These are phyloP conservation scores for Lithophane leautieri DNA, from an alignment of 2,888 invertebrate genomes.

Conservation along the genomic window DNA sequence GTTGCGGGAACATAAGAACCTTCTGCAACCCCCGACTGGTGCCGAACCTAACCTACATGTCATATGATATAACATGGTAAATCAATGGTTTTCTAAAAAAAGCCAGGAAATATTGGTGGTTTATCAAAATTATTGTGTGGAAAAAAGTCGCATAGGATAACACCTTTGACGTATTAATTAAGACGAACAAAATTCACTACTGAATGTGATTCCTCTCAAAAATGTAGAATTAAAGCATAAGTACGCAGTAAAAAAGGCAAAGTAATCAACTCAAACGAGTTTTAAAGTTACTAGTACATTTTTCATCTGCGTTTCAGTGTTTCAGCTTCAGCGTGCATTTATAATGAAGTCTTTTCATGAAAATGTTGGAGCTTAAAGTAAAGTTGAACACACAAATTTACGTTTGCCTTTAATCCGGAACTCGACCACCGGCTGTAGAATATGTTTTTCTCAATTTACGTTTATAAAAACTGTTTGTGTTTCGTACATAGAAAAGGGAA, in stretches of 20 bases:
- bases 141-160: not conserved
- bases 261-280: conserved; percentile 33
- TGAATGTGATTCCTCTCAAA: not conserved
- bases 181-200: not conserved
- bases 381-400: conserved; percentile 31
- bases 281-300: conserved; percentile 33
- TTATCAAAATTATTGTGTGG: not conserved
- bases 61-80: too few species aligned
- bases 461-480: not conserved
- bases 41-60: too few species aligned
- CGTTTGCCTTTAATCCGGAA: too few species aligned
- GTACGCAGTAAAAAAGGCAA: conserved; percentile 14
- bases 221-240: not conserved
- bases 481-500: not conserved
- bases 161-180: conserved; percentile 12
- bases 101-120: not conserved
- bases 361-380: conserved; percentile 23
- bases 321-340: conserved; percentile 30
- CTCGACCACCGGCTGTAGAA: not conserved
- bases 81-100: too few species aligned
- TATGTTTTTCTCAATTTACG: not conserved
- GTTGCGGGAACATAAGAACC: too few species aligned
- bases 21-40: too few species aligned
- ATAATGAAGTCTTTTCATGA: conserved; percentile 52
- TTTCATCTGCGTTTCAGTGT: conserved; percentile 17